Evolutionary conservation across 2,888 invertebrate genomes (phyloP).

Genomic region (Stenichneumon culpator): DNA sequence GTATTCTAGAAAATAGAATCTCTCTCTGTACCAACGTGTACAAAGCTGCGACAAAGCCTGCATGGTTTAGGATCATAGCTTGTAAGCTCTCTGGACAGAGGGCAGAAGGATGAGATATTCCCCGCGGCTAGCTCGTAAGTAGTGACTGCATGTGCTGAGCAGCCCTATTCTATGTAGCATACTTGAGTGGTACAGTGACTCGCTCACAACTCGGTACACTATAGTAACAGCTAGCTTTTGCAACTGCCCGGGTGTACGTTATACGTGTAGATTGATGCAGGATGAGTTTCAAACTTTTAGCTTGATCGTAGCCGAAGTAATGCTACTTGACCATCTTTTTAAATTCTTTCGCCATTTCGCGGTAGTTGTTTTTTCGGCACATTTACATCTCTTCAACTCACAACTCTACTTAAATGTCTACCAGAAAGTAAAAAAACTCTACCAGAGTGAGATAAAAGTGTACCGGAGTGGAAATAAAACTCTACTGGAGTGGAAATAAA

Average conservation of each 20-base stretch:
- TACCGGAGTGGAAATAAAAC: no score
- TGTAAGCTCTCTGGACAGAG: conserved; percentile 2
- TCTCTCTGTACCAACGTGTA: not conserved
- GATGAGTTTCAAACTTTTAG: no score
- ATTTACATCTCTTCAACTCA: no score
- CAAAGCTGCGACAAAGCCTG: conserved; percentile 28
- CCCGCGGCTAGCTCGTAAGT: conserved; percentile 51
- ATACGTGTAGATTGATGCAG: not conserved
- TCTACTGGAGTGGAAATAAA: no score
- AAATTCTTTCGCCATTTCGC: no score
- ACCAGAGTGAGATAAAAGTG: no score
- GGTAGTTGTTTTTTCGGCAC: not conserved
- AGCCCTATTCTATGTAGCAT: conserved; percentile 9
- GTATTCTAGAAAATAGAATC: conserved; percentile 45
- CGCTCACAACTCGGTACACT: conserved; percentile 14
- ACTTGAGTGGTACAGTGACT: conserved; percentile 29
- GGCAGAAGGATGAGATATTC: conserved; percentile 27
- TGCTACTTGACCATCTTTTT: no score
- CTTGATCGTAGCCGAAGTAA: no score
- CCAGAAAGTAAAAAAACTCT: no score
- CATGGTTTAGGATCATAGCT: conserved; percentile 53
- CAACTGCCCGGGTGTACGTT: not conserved
- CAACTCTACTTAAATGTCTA: no score
- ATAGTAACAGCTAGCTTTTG: conserved; percentile 11
- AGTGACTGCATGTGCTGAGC: conserved; percentile 20